Percentiles rank a stretch among this genome's conserved stretches.
Evolutionary conservation across 2,797 vertebrate genomes (phyloP).

Genomic region (Cottoperca gobio): DNA sequence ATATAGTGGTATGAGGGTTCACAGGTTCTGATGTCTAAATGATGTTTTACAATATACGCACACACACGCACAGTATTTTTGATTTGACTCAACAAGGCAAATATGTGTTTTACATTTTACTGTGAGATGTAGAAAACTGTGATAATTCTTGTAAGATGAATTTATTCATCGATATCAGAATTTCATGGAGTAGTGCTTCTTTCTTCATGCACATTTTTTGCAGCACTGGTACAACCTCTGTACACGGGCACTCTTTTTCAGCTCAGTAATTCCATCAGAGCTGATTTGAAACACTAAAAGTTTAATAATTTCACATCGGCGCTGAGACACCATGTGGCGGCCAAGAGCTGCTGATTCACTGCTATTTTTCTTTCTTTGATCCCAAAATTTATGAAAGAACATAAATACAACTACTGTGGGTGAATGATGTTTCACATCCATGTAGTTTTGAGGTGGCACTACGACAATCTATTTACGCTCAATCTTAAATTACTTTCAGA

Average conservation of each 20-base stretch:
- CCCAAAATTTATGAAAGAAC: not conserved
- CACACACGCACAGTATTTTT: no score
- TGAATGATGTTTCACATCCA: not conserved
- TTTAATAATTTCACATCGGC: not conserved
- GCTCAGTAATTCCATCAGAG: not conserved
- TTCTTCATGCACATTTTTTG: not conserved
- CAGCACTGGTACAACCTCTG: not conserved
- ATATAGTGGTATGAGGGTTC: not conserved
- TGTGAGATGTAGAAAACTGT: not conserved
- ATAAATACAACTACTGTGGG: not conserved
- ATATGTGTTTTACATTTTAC: not conserved
- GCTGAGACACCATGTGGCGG: constrained; percentile 48
- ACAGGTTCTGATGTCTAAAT: not conserved
- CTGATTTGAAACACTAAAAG: constrained; percentile 4
- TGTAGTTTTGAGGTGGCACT: not conserved
- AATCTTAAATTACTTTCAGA: not conserved
- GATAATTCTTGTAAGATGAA: not conserved
- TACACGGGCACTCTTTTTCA: not conserved
- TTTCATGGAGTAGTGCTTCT: not conserved
- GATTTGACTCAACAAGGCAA: no score
- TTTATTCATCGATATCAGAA: no score
- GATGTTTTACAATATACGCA: no score
- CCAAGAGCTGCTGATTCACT: not conserved
- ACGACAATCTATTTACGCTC: fast-evolving
- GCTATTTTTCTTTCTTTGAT: no score